A percentile compares a stretch with the other conserved stretches of the same genome.
Conservation (phyloP, 2,113 vertebrate species). For the Zeus faber region DNA sequence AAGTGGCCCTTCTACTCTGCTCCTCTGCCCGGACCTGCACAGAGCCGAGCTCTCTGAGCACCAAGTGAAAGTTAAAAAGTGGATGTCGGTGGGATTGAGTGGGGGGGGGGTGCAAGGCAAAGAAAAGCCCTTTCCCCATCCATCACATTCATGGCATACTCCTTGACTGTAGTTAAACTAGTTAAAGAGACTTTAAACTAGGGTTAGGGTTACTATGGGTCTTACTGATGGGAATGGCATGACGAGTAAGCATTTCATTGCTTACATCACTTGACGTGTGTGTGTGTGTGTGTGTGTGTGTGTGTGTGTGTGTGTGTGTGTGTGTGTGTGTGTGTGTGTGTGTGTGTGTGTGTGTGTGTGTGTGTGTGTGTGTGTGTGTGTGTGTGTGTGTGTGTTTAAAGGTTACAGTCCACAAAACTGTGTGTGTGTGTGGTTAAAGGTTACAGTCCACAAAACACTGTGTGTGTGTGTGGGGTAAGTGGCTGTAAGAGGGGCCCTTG, state of each 20-base stretch:
- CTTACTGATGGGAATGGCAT: no score
- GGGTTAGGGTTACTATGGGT: no score
- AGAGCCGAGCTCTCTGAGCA: conserved; percentile 7
- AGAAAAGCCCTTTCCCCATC: no score
- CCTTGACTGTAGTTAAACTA: no score
- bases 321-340: conserved; percentile 48
- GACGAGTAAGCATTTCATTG: no score
- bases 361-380: conserved; percentile 20
- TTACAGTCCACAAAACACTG: conserved; percentile 56
- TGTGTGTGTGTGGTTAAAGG: conserved; percentile 42
- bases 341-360: conserved; percentile 14
- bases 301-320: conserved; percentile 28
- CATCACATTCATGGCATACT: no score
- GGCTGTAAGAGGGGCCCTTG: conserved; percentile 57
- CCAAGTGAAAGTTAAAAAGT: no score
- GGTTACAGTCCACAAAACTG: no score
- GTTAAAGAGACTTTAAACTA: no score
- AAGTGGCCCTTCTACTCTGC: background rate
- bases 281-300: background rate
- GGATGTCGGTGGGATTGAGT: no score
- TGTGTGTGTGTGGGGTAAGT: conserved; percentile 27
- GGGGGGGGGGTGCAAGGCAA: no score
- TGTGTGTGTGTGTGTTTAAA: conserved; percentile 48
- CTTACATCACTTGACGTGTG: background rate
- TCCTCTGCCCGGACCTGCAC: conserved; percentile 13